phyloP scores from a whole-genome alignment of 2,113 vertebrate species.

The Arizona elegans region DNA sequence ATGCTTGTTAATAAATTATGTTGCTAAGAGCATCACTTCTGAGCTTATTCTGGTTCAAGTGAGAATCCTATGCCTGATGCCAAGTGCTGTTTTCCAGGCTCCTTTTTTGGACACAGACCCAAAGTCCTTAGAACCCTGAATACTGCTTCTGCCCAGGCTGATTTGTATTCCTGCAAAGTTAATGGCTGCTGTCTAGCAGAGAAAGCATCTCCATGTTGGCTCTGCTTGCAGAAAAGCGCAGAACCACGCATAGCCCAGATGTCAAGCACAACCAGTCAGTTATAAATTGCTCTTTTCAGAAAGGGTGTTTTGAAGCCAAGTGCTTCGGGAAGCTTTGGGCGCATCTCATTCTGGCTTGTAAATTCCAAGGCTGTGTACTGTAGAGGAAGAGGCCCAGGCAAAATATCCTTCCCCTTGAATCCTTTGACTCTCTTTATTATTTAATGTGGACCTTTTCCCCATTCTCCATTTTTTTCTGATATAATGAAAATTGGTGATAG shows the following conservation, averaged over 20 bases:
- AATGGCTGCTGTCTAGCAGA: background rate
- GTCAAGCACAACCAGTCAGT: background rate
- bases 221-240: background rate
- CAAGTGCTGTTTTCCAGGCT: background rate
- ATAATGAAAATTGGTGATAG: background rate
- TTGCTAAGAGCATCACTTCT: background rate
- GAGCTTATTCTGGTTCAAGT: accelerated
- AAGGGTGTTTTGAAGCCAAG: background rate
- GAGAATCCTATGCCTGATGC: background rate
- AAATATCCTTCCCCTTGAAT: background rate
- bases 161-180: conserved; percentile 5
- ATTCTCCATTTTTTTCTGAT: background rate
- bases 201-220: background rate
- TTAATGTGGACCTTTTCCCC: background rate
- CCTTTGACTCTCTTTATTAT: background rate
- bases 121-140: background rate
- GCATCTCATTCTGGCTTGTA: background rate
- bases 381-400: background rate
- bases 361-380: background rate
- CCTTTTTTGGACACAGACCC: background rate
- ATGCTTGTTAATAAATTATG: background rate
- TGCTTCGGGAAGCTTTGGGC: background rate
- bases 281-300: background rate
- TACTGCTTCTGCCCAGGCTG: background rate
- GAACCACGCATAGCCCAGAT: background rate